phyloP scores from a whole-genome alignment of 2,113 vertebrate species.

The Sporophila hypoxantha region DNA sequence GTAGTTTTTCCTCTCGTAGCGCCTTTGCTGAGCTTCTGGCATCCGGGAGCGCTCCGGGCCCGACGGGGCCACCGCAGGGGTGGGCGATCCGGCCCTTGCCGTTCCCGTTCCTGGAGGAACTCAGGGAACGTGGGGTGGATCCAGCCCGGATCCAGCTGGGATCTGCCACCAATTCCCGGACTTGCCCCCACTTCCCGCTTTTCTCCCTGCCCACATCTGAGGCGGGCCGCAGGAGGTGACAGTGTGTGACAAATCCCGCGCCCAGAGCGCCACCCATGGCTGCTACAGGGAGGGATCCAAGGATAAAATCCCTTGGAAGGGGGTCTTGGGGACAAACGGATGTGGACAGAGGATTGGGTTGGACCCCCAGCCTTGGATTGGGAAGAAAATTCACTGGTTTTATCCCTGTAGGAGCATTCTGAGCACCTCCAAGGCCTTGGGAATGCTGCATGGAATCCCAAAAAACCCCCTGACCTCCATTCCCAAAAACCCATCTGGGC shows the following conservation, averaged over 20 bases:
- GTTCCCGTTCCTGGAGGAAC: background rate
- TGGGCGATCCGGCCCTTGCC: background rate
- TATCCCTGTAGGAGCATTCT: background rate
- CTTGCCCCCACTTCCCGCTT: too few species aligned
- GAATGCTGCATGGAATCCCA: background rate
- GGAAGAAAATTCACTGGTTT: background rate
- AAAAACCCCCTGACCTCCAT: fast-evolving
- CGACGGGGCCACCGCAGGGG: background rate
- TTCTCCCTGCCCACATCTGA: background rate
- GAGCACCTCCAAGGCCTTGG: background rate
- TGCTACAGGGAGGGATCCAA: background rate
- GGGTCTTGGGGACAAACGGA: background rate
- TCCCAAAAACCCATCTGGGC: background rate
- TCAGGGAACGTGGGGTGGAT: background rate
- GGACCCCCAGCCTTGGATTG: background rate
- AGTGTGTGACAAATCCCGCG: fast-evolving
- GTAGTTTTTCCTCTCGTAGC: background rate
- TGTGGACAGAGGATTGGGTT: background rate
- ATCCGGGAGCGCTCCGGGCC: background rate
- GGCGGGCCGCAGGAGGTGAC: background rate
- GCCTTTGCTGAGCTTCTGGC: conserved; percentile 27
- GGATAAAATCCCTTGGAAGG: background rate
- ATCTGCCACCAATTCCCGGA: background rate
- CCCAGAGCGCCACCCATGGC: background rate
- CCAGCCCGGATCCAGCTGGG: fast-evolving